Conservation (phyloP, 2,797 vertebrate species). For the Leptodactylus fallax region DNA sequence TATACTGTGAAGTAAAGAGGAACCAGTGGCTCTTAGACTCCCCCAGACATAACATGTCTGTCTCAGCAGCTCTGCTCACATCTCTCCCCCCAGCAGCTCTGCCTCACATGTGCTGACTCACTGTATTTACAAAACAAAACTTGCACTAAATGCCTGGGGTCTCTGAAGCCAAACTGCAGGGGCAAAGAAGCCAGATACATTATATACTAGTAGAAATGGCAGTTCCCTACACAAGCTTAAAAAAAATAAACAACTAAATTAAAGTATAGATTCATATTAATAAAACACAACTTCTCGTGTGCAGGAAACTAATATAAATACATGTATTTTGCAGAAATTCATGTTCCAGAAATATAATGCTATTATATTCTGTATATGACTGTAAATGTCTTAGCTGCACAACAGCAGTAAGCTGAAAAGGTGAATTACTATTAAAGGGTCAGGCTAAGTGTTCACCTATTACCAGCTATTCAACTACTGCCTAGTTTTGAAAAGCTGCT, state of each 20-base stretch:
- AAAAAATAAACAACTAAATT: not conserved
- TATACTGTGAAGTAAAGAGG: too few species aligned
- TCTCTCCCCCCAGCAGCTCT: too few species aligned
- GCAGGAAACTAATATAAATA: constrained; percentile 48
- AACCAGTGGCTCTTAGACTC: too few species aligned
- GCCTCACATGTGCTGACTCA: too few species aligned
- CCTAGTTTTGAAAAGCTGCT: constrained; percentile 47
- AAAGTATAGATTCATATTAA: not conserved
- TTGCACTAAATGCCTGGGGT: too few species aligned
- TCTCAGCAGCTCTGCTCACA: too few species aligned
- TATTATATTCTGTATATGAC: not conserved
- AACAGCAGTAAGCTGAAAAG: constrained; percentile 3
- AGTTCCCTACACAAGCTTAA: too few species aligned
- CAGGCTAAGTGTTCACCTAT: constrained; percentile 56
- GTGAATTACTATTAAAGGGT: constrained; percentile 56
- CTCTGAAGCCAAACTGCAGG: too few species aligned
- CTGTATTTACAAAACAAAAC: too few species aligned
- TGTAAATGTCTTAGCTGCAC: constrained; percentile 6
- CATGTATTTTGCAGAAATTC: not conserved
- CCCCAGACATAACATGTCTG: too few species aligned
- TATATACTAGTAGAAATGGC: too few species aligned
- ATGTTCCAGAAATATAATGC: constrained; percentile 18
- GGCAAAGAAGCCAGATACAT: too few species aligned
- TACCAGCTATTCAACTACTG: constrained; percentile 59
- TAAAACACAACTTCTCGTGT: constrained; percentile 60